Evolutionary conservation across 2,797 vertebrate genomes (phyloP), one percentile per base, ranked within the genome.

Genomic region (Iguana delicatissima): DNA sequence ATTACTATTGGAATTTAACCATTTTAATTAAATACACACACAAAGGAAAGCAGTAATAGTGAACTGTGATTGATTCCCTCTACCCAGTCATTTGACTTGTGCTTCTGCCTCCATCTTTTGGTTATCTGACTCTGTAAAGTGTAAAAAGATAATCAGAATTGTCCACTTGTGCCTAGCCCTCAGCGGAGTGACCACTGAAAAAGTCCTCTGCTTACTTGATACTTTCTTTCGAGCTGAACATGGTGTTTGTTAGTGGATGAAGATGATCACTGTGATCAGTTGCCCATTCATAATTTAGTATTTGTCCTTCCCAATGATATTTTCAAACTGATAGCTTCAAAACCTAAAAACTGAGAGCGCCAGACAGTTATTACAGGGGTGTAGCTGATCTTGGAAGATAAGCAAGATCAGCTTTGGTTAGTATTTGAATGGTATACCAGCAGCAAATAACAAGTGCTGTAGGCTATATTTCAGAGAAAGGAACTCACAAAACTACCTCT

Each of bases 1-100:
- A 67, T 81, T 80, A 42, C 90, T 87, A 67, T 76, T 84, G 50
- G 90, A 88, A 84, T 94, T 74, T 84, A 87, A 86, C 83, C 80
- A 77, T 92, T 93, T 90, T 76, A 77, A 95, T 93, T 89, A 92
- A 93, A 89, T 89, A 92, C 35, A 83, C 80, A 64, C 38, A 82
- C 42, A 92, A 89, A 72, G 83, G 80, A 74, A 89, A 76, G 89
- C 88, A 92, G 55, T 69, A 91, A 91, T 84, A 55, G 92, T 93
- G 91, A 90, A 87, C 89, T 13, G 55, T 94, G 94, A 95, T 95
- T 95, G 92, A 95, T 93, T 92, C 92, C 74, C 81, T 89, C 84
- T 86, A 87, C 91, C 85, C 72, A 73, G 83, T 94, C 89, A 93
- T 92, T 95, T 93, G 91, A 93, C 93, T 93, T 92, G 89, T 69